phyloP scores from a whole-genome alignment of 2,113 vertebrate genomes.

The Lasiurus cinereus region DNA sequence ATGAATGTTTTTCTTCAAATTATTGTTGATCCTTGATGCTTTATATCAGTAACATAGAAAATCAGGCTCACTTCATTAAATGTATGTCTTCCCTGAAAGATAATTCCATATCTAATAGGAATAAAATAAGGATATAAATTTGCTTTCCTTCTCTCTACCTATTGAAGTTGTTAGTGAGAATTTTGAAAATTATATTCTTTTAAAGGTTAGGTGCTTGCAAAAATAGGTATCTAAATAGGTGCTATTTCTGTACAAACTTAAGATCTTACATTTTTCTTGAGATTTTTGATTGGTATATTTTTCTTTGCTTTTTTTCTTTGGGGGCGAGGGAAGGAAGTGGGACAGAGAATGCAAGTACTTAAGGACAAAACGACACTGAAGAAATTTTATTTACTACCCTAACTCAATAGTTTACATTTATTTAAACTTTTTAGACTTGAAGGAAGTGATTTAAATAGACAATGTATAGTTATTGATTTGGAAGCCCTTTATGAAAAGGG shows the following conservation, averaged over 20 bases:
- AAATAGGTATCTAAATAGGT: neutral
- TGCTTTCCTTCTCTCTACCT: neutral
- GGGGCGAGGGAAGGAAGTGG: rapidly evolving
- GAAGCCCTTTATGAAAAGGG: neutral
- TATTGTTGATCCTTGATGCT: neutral
- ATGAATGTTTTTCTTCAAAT: neutral
- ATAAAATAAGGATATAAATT: neutral
- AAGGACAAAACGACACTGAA: neutral
- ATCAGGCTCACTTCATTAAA: neutral
- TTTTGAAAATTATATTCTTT: neutral
- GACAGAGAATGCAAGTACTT: neutral
- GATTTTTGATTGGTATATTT: neutral
- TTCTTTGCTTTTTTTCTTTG: neutral
- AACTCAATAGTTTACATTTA: neutral
- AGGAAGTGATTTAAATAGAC: neutral
- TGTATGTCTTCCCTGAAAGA: neutral
- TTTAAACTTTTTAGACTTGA: neutral
- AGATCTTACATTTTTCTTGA: neutral
- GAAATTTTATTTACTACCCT: neutral
- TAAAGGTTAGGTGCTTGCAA: neutral
- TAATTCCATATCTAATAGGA: neutral
- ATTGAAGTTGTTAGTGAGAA: neutral
- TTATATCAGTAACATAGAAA: neutral
- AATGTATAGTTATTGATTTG: neutral
- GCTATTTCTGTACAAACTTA: neutral